A percentile compares a stretch with the other conserved stretches of the same genome.
Conservation (phyloP, 1,140 invertebrate genomes). For the Drosophila bocqueti region DNA sequence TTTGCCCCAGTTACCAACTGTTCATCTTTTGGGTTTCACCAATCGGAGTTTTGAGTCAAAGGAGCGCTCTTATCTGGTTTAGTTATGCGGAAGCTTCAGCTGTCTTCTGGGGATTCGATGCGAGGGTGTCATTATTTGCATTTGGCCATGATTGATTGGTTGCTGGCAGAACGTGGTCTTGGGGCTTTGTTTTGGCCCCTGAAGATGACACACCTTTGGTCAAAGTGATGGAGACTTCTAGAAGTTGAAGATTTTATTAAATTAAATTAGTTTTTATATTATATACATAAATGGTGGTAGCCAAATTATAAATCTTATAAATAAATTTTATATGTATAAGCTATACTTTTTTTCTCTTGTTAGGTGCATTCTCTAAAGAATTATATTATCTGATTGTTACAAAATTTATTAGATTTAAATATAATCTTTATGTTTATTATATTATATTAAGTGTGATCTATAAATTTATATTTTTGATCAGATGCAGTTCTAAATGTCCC, state of each 20-base stretch:
- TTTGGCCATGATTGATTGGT: constrained; percentile 66
- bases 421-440: too few relatives aligned
- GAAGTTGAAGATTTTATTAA: not conserved
- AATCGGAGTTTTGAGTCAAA: constrained; percentile 32
- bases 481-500: not conserved
- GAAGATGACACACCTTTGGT: not conserved
- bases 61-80: constrained; percentile 37
- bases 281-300: not conserved
- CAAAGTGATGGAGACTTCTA: not conserved
- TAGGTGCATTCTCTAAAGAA: too few relatives aligned
- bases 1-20: constrained; percentile 69
- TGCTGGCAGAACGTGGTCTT: not conserved
- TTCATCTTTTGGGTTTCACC: constrained; percentile 45
- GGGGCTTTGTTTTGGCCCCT: not conserved
- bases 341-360: too few relatives aligned
- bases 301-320: not conserved
- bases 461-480: not conserved
- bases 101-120: not conserved
- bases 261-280: not conserved
- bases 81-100: constrained; percentile 60
- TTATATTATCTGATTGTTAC: not conserved
- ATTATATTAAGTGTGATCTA: not conserved
- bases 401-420: not conserved
- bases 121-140: constrained; percentile 59
- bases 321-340: too few relatives aligned